Evolutionary conservation across 2,888 invertebrate genomes (phyloP).

Genomic region (Ariolimax columbianus): DNA sequence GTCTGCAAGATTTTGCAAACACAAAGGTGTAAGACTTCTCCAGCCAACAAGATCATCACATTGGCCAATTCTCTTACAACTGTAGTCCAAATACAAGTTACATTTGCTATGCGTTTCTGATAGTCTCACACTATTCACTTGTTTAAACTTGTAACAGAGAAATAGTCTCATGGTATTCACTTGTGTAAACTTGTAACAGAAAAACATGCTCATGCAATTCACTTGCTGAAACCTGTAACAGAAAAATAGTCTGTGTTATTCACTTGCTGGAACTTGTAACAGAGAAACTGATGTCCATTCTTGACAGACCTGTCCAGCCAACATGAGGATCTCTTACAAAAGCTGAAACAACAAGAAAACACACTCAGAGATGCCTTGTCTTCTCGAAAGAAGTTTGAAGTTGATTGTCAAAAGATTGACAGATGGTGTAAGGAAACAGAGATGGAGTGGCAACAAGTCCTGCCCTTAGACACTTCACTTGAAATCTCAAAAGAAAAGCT

Average conservation of each 20-base stretch:
- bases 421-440: conserved; percentile 94
- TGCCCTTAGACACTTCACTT: conserved; percentile 82
- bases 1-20: too few species aligned
- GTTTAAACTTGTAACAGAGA: too few species aligned
- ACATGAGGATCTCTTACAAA: conserved; percentile 86
- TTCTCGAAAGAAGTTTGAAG: conserved; percentile 89
- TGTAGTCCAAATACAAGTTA: too few species aligned
- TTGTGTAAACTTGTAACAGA: too few species aligned
- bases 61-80: too few species aligned
- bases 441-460: conserved; percentile 86
- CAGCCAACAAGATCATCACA: too few species aligned
- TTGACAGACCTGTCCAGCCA: conserved; percentile 84
- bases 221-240: too few species aligned
- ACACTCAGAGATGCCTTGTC: conserved; percentile 86
- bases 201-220: too few species aligned
- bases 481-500: conserved; percentile 90
- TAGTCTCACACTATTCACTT: too few species aligned
- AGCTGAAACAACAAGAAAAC: conserved; percentile 86
- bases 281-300: background rate
- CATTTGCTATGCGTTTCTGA: too few species aligned
- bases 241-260: background rate
- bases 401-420: conserved; percentile 87
- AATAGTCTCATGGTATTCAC: background rate
- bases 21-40: too few species aligned
- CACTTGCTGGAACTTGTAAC: conserved; percentile 70